Percentiles rank a stretch among this genome's conserved stretches.
Conservation (phyloP, 2,888 invertebrate genomes). For the Lumbricus terrestris region DNA sequence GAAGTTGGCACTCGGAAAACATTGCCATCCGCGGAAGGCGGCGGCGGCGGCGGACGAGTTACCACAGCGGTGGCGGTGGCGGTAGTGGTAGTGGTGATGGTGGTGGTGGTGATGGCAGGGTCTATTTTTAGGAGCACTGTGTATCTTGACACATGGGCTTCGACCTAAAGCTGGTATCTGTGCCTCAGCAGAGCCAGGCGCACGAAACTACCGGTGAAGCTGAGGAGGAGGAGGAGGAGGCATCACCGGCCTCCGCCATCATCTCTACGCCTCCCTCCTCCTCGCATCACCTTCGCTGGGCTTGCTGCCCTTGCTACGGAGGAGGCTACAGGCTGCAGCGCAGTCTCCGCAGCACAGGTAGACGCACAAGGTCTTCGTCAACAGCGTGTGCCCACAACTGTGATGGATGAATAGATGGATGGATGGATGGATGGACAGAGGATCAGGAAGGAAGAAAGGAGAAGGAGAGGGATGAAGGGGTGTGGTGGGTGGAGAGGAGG, state of each 20-base stretch:
- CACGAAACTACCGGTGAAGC: not conserved
- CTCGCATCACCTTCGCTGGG: not conserved
- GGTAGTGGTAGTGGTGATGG: not conserved
- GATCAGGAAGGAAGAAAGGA: not conserved
- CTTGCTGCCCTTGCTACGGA: not conserved
- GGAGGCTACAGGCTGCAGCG: not conserved
- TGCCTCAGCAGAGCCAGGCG: not conserved
- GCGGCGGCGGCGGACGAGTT: not conserved
- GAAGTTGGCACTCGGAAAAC: not conserved
- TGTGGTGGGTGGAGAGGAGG: not conserved
- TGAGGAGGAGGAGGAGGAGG: not conserved
- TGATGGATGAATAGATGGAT: not conserved
- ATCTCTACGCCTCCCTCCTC: not conserved
- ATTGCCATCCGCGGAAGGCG: not conserved
- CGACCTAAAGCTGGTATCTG: not conserved
- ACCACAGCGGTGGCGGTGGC: not conserved
- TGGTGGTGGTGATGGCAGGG: not conserved
- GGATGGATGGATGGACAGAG: not conserved
- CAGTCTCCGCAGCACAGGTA: not conserved
- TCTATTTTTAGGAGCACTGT: not conserved
- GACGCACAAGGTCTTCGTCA: not conserved
- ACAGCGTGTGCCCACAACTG: not conserved
- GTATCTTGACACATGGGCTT: not conserved
- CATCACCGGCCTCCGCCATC: not conserved
- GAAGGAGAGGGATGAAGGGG: not conserved